Evolutionary conservation across 2,888 invertebrate species (phyloP), one percentile per base, ranked within the genome.

Genomic region (Aspidapion aeneum): DNA sequence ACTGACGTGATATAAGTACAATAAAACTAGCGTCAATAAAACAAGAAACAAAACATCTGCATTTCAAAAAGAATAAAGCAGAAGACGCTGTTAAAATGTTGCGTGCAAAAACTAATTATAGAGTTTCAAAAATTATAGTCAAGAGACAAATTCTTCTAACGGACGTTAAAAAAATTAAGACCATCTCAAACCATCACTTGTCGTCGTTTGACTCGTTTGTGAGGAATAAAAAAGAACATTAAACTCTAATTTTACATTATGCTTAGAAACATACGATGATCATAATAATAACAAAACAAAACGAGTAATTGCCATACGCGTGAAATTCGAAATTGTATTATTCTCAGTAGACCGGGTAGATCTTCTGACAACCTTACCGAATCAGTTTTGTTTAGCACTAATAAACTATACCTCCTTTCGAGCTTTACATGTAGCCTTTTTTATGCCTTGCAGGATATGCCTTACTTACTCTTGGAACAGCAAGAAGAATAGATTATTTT

Each of bases 251-350:
- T 35, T 35, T 35, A n/a, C n/a, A 35, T 35, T 35, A 35, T 35
- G 35, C 35, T 12, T 35, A 35, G 35, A 35, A n/a, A n/a, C 35
- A 35, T 12, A 35, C 20, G 48, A 61, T 57, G 57, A 62, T 51
- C 52, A 55, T 50, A 51, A 55, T 35, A 35, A 55, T 55, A 48
- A 76, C 35, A 35, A 77, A 74, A 77, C 77, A 78, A 77, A 79
- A 79, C 79, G 74, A 73, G 74, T 79, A 78, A 79, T 79, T 77
- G 76, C 71, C n/a, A n/a, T 35, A 64, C 69, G 76, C 78, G 77
- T 80, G 78, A 79, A 80, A 80, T 80, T 77, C 69, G 69, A 79
- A 80, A 80, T 80, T 79, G 75, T 78, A 69, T 72, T 68, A 61
- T 67, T 69, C 70, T 68, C 69, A 68, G 72, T 70, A 72, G 70